Base-by-base conservation (phyloP, 2,888 invertebrate species). In the Seladonia tumulorum region DNA sequence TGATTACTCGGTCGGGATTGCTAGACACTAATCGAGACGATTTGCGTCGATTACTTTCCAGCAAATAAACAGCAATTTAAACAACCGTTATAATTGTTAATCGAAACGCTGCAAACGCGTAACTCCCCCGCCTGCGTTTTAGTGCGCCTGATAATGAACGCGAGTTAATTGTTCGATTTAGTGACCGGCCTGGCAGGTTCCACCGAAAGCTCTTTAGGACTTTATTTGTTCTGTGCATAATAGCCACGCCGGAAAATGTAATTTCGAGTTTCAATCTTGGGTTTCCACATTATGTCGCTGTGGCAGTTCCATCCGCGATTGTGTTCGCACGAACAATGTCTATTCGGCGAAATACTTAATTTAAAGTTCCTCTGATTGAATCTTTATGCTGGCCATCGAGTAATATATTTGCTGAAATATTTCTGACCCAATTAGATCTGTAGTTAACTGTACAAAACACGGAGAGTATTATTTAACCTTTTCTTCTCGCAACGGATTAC, bases 161-260 rank as follows among this genome's bases (percentile, higher is more conserved):
- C 25, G 66, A 66, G 86, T 82, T 82, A 85, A 87, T 87, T 82
- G 82, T 80, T 82, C 70, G 81, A 82, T 85, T 82, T 82, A 76
- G 78, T 60, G n/a, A 60, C n/a, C 68, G 49, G 57, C 42, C 42
- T 75, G 12, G 3, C 47, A 10, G 25, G 16, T 66, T 42, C 53
- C 39, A 79, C 57, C 82, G 60, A 75, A 29, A 66, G 71, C 42
- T 66, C 79, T 60, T 71, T 49, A 82, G 83, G 79, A 72, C 74
- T 82, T 87, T 66, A 75, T 84, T 86, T 75, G 87, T 80, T 80
- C 63, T 8, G 68, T 25, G 79, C 45, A 66, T 75, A 86, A 83
- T 77, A 45, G 73, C 53, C 22, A 1, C n/a, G 53, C 35, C 42
- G 76, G 80, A 63, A 87, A 87, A 78, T 74, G 79, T 53, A 87